Percentiles rank a stretch among this genome's conserved stretches.
phyloP scores from a whole-genome alignment of 2,888 invertebrate genomes.

The Drosophila picticornis region DNA sequence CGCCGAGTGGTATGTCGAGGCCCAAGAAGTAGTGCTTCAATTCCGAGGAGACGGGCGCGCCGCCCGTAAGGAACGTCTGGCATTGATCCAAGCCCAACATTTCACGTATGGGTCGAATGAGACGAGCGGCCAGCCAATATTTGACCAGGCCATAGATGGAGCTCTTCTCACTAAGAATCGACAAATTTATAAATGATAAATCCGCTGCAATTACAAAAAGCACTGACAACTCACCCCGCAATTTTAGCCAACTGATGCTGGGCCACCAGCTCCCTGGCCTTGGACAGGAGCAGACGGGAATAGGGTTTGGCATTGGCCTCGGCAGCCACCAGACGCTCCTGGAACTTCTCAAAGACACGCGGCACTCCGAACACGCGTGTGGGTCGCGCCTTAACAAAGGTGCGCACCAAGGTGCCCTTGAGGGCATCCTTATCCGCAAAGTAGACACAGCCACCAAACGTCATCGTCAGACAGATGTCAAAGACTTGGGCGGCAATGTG shows the following conservation, averaged over 20 bases:
- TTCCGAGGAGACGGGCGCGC: conserved; percentile 93
- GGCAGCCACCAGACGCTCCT: conserved; percentile 91
- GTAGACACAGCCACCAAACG: conserved; percentile 86
- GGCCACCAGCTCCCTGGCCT: conserved; percentile 89
- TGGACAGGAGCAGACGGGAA: conserved; percentile 89
- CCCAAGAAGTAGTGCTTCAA: conserved; percentile 94
- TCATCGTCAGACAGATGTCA: conserved; percentile 88
- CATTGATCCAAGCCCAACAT: conserved; percentile 92
- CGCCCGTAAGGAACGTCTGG: conserved; percentile 89
- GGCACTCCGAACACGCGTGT: conserved; percentile 95
- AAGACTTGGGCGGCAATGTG: conserved; percentile 94
- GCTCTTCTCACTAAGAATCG: conserved; percentile 24
- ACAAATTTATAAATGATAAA: background rate
- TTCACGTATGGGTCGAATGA: conserved; percentile 91
- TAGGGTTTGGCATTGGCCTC: conserved; percentile 89
- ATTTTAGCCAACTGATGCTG: conserved; percentile 87
- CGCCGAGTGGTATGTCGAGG: conserved; percentile 92
- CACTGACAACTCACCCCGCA: conserved; percentile 85
- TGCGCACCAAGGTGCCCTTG: conserved; percentile 91
- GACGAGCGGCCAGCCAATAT: conserved; percentile 85
- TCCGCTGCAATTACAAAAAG: background rate
- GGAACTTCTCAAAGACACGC: conserved; percentile 96
- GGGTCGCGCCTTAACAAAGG: conserved; percentile 90
- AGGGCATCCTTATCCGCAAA: conserved; percentile 96
- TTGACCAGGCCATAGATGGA: conserved; percentile 55